phyloP scores from a whole-genome alignment of 92 coral and sea anemone genomes.

The Micromussa lordhowensis region DNA sequence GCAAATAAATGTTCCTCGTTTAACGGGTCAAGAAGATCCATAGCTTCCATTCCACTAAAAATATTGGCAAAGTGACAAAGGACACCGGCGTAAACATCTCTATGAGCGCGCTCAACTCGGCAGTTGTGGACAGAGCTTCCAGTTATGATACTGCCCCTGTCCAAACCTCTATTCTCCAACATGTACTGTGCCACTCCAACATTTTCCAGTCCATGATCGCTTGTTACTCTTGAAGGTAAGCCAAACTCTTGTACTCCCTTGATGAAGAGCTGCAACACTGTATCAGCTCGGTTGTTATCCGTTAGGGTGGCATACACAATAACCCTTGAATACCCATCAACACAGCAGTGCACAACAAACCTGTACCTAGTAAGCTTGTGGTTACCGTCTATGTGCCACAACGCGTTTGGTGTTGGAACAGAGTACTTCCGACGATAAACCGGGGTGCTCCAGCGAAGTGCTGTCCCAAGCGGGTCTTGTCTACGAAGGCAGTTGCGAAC shows the following conservation, averaged over 20 bases:
- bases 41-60: constrained; percentile 44
- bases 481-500: constrained; percentile 26
- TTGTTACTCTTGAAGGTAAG: constrained; percentile 63
- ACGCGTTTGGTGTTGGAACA: constrained; percentile 53
- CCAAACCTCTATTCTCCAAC: constrained; percentile 55
- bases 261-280: constrained; percentile 65
- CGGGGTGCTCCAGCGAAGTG: constrained; percentile 53
- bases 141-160: constrained; percentile 57
- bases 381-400: constrained; percentile 68
- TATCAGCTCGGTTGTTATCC: constrained; percentile 50
- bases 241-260: constrained; percentile 54
- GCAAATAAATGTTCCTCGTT: constrained; percentile 57
- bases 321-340: constrained; percentile 67
- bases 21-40: constrained; percentile 41
- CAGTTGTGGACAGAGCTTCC: constrained; percentile 53
- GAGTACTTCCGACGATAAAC: constrained; percentile 57
- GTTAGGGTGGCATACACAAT: constrained; percentile 54
- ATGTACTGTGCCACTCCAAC: constrained; percentile 59
- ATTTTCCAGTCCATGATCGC: constrained; percentile 58
- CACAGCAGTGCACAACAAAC: constrained; percentile 55
- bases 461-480: constrained; percentile 53
- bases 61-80: constrained; percentile 54
- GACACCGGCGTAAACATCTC: constrained; percentile 53
- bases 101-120: constrained; percentile 59
- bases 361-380: constrained; percentile 59